A percentile compares a stretch with the other conserved stretches of the same genome.
Evolutionary conservation across 2,797 vertebrate species (phyloP).

Genomic region (Helicolenus hilgendorfi): DNA sequence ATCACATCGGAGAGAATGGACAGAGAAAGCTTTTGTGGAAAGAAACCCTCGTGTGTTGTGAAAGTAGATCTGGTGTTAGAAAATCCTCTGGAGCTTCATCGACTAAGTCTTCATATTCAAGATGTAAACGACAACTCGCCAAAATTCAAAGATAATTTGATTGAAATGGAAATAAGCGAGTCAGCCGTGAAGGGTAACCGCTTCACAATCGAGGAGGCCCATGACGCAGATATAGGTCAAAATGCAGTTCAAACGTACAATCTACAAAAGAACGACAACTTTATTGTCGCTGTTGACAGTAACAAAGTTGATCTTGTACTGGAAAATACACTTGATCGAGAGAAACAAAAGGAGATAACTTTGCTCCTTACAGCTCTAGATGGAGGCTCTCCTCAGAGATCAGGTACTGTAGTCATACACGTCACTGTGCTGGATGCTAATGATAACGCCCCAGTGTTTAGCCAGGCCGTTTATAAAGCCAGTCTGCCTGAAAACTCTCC

Average conservation of each 20-base stretch:
- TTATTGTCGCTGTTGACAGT: slow-evolving; percentile 25
- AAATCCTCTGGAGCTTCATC: slow-evolving; percentile 86
- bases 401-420: slow-evolving; percentile 65
- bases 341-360: slow-evolving; percentile 14
- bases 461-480: slow-evolving; percentile 78
- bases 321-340: slow-evolving; percentile 54
- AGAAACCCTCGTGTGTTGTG: slow-evolving; percentile 70
- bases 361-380: slow-evolving; percentile 68
- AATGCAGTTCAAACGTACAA: slow-evolving; percentile 74
- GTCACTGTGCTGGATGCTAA: slow-evolving; percentile 85
- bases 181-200: slow-evolving; percentile 60
- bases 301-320: slow-evolving; percentile 48
- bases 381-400: slow-evolving; percentile 72
- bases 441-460: slow-evolving; percentile 87
- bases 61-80: slow-evolving; percentile 84
- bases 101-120: slow-evolving; percentile 78
- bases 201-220: slow-evolving; percentile 82
- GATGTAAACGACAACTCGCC: slow-evolving; percentile 90
- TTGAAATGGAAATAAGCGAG: slow-evolving; percentile 83
- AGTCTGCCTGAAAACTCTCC: slow-evolving; percentile 83
- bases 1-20: slow-evolving; percentile 78
- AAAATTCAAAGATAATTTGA: slow-evolving; percentile 59
- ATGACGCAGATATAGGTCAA: slow-evolving; percentile 85
- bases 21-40: slow-evolving; percentile 84
- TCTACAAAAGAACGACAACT: slow-evolving; percentile 53